These are phyloP conservation scores for Gobius niger DNA, from an alignment of 2,113 vertebrate genomes.

Conservation along the genomic window DNA sequence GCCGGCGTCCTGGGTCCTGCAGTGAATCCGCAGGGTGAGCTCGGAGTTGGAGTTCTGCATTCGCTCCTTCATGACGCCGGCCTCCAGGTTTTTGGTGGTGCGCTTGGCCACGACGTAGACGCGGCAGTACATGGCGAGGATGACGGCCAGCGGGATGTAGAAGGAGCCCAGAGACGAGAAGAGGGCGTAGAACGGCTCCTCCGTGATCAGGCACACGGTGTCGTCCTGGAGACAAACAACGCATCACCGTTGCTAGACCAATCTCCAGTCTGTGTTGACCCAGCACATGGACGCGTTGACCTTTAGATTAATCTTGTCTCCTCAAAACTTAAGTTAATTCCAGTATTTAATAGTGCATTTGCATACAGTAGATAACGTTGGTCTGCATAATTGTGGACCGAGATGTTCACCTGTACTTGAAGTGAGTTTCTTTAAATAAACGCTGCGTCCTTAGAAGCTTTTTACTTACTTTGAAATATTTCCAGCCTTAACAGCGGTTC, in stretches of 20 bases:
- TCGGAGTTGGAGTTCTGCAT: constrained; percentile 51
- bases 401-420: no score
- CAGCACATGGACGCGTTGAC: no score
- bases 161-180: constrained; percentile 68
- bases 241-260: neutral
- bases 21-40: constrained; percentile 68
- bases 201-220: constrained; percentile 49
- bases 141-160: constrained; percentile 65
- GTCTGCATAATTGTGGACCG: no score
- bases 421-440: no score
- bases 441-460: no score
- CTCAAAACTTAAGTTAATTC: no score
- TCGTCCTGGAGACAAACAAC: constrained; percentile 44
- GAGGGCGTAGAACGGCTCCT: constrained; percentile 67
- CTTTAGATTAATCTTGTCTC: no score
- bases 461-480: no score
- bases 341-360: no score
- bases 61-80: constrained; percentile 62
- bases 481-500: no score
- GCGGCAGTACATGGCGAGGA: constrained; percentile 65
- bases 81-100: constrained; percentile 68
- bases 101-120: constrained; percentile 68
- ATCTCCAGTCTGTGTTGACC: no score
- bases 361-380: no score
- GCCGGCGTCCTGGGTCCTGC: constrained; percentile 55